These are phyloP conservation scores for Gambusia yucatana DNA, from an alignment of 2,797 vertebrate genomes.

Conservation along the genomic window DNA sequence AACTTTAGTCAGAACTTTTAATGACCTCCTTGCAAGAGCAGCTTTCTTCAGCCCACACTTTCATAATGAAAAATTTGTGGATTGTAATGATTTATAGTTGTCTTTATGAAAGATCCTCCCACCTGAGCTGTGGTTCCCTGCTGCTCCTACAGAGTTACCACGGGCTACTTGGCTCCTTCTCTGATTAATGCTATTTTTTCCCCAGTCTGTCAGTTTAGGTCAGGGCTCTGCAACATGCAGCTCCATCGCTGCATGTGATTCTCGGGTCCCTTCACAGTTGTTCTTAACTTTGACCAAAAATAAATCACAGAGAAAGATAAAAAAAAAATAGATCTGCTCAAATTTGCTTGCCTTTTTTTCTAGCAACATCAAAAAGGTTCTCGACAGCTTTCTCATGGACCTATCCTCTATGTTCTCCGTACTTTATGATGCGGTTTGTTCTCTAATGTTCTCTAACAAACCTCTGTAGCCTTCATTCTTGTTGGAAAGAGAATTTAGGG, in stretches of 20 bases:
- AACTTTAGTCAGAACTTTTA: background rate
- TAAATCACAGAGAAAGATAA: background rate
- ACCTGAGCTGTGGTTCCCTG: background rate
- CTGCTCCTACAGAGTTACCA: background rate
- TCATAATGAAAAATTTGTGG: background rate
- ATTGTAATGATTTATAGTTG: background rate
- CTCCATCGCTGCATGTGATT: background rate
- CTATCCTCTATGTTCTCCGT: background rate
- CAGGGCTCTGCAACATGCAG: background rate
- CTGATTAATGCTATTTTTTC: background rate
- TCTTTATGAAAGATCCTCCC: background rate
- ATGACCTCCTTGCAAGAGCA: background rate
- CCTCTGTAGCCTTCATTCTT: background rate
- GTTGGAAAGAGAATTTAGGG: background rate
- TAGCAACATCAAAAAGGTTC: background rate
- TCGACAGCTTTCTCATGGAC: background rate
- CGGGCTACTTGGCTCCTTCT: background rate
- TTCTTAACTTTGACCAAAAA: background rate
- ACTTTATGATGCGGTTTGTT: background rate
- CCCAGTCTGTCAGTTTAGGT: background rate
- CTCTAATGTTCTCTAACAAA: background rate
- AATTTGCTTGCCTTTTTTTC: background rate
- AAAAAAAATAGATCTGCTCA: background rate
- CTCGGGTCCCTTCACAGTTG: background rate
- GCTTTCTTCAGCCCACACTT: background rate